These are phyloP conservation scores for Cavia porcellus DNA, from an alignment of 2,113 vertebrate species.

Conservation along the genomic window DNA sequence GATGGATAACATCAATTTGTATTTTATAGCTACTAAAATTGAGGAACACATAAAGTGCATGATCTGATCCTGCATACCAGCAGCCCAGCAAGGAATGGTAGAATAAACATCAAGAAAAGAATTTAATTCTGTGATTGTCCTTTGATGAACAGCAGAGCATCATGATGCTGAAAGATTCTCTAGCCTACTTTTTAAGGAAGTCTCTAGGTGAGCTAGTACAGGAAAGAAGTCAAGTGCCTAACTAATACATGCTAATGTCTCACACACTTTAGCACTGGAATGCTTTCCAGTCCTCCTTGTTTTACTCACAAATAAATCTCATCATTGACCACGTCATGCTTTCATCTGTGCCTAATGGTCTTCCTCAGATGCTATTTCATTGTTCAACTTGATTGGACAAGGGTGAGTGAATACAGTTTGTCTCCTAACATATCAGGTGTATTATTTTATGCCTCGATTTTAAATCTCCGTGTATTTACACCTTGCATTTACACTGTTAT, in stretches of 20 bases:
- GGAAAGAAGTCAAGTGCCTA: neutral
- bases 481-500: neutral
- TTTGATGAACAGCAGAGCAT: slow-evolving; percentile 33
- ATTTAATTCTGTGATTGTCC: slow-evolving; percentile 38
- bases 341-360: neutral
- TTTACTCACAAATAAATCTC: neutral
- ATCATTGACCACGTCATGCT: neutral
- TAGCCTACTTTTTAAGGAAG: slow-evolving; percentile 31
- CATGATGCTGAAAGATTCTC: neutral
- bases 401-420: neutral
- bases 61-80: neutral
- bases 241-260: neutral
- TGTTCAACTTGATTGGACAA: neutral
- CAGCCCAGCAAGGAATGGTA: slow-evolving; percentile 26
- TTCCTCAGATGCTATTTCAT: neutral
- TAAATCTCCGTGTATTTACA: neutral
- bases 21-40: slow-evolving; percentile 68
- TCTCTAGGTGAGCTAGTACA: neutral
- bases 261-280: neutral
- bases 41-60: slow-evolving; percentile 55
- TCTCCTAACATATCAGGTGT: neutral
- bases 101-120: slow-evolving; percentile 64
- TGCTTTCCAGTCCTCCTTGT: neutral
- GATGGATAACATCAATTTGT: slow-evolving; percentile 72
- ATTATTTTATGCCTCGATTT: neutral